Base-by-base conservation (phyloP, 53 echinoderm and acorn worm genomes). In the Apostichopus leukothele region DNA sequence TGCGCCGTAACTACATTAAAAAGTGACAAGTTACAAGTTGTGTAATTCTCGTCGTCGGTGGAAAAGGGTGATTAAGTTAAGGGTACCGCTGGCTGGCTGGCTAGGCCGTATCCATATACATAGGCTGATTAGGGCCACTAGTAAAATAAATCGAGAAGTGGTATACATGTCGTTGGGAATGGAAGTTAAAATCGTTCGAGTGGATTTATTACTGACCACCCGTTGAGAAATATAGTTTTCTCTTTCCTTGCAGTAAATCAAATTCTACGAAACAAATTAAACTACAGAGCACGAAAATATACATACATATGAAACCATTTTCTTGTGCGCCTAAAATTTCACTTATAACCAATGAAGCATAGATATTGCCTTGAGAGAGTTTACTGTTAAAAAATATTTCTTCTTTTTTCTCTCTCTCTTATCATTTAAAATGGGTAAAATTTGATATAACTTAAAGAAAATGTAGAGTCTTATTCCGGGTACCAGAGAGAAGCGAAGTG, bases 11-110 rank as follows among this genome's bases (percentile, higher is more conserved):
- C 85, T 85, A 51, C 85, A 85, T 85, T 67, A 85, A 85, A 63
- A 51, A 85, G 85, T 67, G 85, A 63, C 85, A 85, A 85, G 85
- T 85, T 50, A 85, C 85, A 85, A 85, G 50, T 85, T 85, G 85
- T 60, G 71, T 67, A 59, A 84, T 85, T 85, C 85, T 76, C 50
- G 50, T 52, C n/a, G 50, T 27, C 77, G 50, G 16, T 51, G 16
- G 0, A 39, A 39, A 52, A 51, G 27, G 77, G 77, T 76, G 77
- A 76, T 76, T 76, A 52, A 76, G 77, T 76, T 76, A 76, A n/a
- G 18, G 50, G 71, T 16, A 19, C 14, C n/a, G n/a, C 71, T 71
- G 18, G 71, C n/a, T 71, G 71, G 20, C 71, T 16, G 71, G 14
- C 20, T 71, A 18, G 71, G 71, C 16, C 18, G 20, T 71, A 71